Evolutionary conservation across 2,888 invertebrate species (phyloP), one percentile per base, ranked within the genome.

Genomic region (Quadroppia sp.): DNA sequence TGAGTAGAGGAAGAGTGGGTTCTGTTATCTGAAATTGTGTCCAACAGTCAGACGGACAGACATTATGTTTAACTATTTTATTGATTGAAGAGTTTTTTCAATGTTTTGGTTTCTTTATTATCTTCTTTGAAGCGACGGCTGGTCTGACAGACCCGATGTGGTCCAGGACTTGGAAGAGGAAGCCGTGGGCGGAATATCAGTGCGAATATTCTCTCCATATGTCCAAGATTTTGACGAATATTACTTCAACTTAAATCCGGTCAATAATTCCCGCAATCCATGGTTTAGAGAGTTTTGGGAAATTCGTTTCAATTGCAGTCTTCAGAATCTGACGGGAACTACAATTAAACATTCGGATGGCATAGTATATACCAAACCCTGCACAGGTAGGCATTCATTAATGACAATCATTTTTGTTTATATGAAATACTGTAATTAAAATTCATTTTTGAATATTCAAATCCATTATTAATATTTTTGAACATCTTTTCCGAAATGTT

Each of bases 271-370:
- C 9, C 84, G 88, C 71, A 90, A 91, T 82, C 90, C 90, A 0
- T 86, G 86, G 86, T 90, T 90, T 82, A 83, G 85, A 28, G 90
- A 91, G 81, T 90, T 90, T 82, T 91, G 90, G 90, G 88, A 90
- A 81, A 83, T 85, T 77, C 86, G 87, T 78, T 90, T 90, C 82
- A 84, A 86, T 78, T 90, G 90, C 81, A 82, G 84, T 6, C 79
- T 86, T 25, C 64, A 67, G 20, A 59, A 48, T 7, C 23, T 64
- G 25, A 73, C 74, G 9, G 70, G 70, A 15, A 28, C 28, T 42
- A 67, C 50, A n/a, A 69, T 73, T 3, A 30, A 59, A 20, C 71
- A 50, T 32, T 61, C 72, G 4, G 67, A 64, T 32, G 71, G 64
- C 45, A 45, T 23, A 11, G 32, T 61, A 13, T 75, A 73, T 50